Evolutionary conservation across 2,113 vertebrate genomes (phyloP).

Genomic region (Plotosus lineatus): DNA sequence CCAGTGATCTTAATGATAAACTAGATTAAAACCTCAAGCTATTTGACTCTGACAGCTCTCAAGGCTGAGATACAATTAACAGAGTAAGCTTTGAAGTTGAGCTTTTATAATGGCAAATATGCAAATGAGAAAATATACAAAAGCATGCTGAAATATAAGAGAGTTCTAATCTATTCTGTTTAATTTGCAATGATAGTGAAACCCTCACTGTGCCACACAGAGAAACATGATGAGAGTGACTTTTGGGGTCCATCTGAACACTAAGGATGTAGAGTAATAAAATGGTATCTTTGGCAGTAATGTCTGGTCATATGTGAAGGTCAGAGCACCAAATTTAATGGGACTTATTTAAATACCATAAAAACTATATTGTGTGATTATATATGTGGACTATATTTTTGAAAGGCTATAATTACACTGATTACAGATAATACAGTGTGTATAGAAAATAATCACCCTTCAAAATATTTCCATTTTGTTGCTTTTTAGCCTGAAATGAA

Average conservation of each 20-base stretch:
- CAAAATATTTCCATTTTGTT: too few relatives aligned
- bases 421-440: too few relatives aligned
- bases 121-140: constrained; percentile 7
- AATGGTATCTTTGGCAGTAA: background rate
- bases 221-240: background rate
- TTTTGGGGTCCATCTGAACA: background rate
- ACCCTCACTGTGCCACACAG: background rate
- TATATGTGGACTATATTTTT: too few relatives aligned
- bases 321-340: too few relatives aligned
- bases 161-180: constrained; percentile 1
- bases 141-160: background rate
- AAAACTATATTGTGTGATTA: too few relatives aligned
- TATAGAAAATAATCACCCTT: too few relatives aligned
- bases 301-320: background rate
- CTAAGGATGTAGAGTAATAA: background rate
- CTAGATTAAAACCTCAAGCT: background rate
- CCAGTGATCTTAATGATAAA: constrained; percentile 5
- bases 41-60: background rate
- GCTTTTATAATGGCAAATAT: constrained; percentile 23
- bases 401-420: too few relatives aligned
- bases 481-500: too few relatives aligned
- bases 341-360: too few relatives aligned
- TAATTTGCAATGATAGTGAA: background rate
- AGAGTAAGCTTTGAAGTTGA: background rate
- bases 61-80: constrained; percentile 9